phyloP scores from a whole-genome alignment of 2,888 invertebrate species.

The Axea sp. region DNA sequence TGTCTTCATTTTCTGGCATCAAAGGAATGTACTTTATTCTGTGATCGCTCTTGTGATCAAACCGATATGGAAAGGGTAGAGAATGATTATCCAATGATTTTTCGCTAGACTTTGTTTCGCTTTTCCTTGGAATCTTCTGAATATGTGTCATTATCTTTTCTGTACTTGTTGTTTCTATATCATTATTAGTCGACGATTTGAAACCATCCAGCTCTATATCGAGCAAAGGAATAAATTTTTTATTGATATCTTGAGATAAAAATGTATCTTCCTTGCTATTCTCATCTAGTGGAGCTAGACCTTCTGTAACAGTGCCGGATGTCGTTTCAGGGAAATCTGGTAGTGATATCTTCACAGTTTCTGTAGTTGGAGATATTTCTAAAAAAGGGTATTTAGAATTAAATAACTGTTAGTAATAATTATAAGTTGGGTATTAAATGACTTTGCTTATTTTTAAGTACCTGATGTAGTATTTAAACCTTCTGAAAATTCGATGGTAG shows the following conservation, averaged over 20 bases:
- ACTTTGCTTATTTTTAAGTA: neutral
- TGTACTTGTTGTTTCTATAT: conserved; percentile 48
- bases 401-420: no score
- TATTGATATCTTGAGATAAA: conserved; percentile 54
- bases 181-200: conserved; percentile 56
- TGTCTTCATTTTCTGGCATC: conserved; percentile 74
- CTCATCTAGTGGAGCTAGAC: conserved; percentile 26
- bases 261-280: conserved; percentile 26
- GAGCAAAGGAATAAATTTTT: conserved; percentile 73
- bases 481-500: conserved; percentile 26
- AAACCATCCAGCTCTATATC: conserved; percentile 64
- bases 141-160: conserved; percentile 68
- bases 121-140: conserved; percentile 69
- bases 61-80: conserved; percentile 75
- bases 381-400: no score
- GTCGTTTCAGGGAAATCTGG: conserved; percentile 24
- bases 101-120: conserved; percentile 38
- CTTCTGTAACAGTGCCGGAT: neutral
- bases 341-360: conserved; percentile 20
- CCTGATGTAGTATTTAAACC: conserved; percentile 28
- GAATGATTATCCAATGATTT: conserved; percentile 60
- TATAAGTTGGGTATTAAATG: no score
- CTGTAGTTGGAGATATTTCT: conserved; percentile 44
- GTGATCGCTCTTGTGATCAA: conserved; percentile 75
- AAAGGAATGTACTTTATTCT: conserved; percentile 77